These are phyloP conservation scores for Danio albolineatus DNA, from an alignment of 2,797 vertebrate genomes.

Conservation along the genomic window DNA sequence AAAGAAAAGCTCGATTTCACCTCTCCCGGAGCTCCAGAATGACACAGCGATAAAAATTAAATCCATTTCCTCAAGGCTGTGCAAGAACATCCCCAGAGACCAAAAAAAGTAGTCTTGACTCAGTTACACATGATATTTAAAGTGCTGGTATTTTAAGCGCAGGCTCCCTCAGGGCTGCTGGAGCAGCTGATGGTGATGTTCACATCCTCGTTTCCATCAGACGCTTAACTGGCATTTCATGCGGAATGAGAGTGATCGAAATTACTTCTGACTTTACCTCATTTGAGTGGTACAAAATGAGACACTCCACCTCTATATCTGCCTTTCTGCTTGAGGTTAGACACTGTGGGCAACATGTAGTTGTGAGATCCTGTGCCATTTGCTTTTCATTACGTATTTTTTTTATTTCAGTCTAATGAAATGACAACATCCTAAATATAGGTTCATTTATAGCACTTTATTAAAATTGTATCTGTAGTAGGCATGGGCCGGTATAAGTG, in stretches of 20 bases:
- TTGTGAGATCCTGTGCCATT: too few relatives aligned
- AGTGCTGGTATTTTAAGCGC: conserved; percentile 67
- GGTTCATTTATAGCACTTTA: too few relatives aligned
- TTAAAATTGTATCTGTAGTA: too few relatives aligned
- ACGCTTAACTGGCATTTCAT: conserved; percentile 58
- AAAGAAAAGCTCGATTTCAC: conserved; percentile 68
- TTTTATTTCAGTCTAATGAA: too few relatives aligned
- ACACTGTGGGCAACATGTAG: too few relatives aligned
- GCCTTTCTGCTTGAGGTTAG: conserved; percentile 40
- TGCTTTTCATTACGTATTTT: too few relatives aligned
- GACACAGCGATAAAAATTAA: conserved; percentile 69
- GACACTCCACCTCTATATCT: conserved; percentile 52
- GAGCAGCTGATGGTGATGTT: conserved; percentile 70
- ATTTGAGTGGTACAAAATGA: conserved; percentile 64
- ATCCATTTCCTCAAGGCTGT: conserved; percentile 65
- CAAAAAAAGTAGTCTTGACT: conserved; percentile 70
- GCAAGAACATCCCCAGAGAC: conserved; percentile 67
- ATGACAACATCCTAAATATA: too few relatives aligned
- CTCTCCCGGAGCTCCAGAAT: conserved; percentile 69
- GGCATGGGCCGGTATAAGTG: too few relatives aligned
- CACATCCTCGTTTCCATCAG: conserved; percentile 67
- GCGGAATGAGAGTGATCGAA: conserved; percentile 63
- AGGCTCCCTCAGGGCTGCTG: conserved; percentile 63
- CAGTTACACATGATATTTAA: conserved; percentile 51
- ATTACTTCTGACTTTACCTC: conserved; percentile 51